These are phyloP conservation scores for Trichomalopsis sarcophagae DNA, from an alignment of 1,140 invertebrate species.

Conservation along the genomic window DNA sequence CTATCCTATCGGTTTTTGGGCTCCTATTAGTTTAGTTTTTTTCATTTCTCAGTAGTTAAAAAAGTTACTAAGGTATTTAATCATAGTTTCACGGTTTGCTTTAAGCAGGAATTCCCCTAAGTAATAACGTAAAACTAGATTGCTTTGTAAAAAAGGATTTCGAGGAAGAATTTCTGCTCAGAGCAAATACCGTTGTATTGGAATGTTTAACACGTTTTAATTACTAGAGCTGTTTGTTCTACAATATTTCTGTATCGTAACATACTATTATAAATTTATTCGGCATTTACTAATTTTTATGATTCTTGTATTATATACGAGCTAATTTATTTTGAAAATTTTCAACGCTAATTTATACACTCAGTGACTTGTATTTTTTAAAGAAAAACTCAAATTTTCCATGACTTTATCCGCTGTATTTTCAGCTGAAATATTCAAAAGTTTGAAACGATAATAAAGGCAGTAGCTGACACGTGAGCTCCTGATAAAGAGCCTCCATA, in stretches of 20 bases:
- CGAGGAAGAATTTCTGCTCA: not conserved
- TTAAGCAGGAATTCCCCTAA: too few species aligned
- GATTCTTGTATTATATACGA: not conserved
- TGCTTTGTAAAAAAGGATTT: not conserved
- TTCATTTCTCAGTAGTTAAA: slow-evolving; percentile 19
- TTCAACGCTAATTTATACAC: not conserved
- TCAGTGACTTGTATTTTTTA: not conserved
- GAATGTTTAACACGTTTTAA: not conserved
- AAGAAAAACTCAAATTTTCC: not conserved
- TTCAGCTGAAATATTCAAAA: not conserved
- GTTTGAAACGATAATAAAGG: not conserved
- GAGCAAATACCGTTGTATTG: not conserved
- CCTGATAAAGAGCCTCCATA: not conserved
- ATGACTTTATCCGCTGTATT: not conserved
- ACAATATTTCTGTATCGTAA: too few species aligned
- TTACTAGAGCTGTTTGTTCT: not conserved
- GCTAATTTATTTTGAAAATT: too few species aligned
- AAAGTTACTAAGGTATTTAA: not conserved
- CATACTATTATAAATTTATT: too few species aligned
- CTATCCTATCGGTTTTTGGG: slow-evolving; percentile 13
- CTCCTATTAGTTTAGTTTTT: slow-evolving; percentile 11
- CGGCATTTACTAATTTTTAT: not conserved
- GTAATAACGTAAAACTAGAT: too few species aligned
- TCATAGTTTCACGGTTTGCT: too few species aligned
- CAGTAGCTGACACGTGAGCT: not conserved